phyloP scores from a whole-genome alignment of 2,888 invertebrate genomes.

The Drosophila histrio region DNA sequence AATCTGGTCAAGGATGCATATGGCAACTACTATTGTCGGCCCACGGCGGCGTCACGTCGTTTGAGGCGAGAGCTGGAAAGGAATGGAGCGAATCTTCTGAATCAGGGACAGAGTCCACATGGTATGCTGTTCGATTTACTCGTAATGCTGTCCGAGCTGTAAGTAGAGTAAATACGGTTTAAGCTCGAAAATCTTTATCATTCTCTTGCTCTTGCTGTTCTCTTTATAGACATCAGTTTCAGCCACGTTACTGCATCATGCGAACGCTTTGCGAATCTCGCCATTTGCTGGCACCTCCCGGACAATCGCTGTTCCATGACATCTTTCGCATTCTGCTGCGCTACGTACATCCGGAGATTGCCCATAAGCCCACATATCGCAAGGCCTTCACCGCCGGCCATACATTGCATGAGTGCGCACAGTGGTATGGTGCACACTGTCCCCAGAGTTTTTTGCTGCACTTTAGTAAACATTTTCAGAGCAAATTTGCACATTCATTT shows the following conservation, averaged over 20 bases:
- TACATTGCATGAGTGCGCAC: slow-evolving; percentile 71
- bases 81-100: slow-evolving; percentile 39
- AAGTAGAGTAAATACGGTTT: slow-evolving; percentile 16
- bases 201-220: background rate
- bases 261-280: slow-evolving; percentile 89
- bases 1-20: slow-evolving; percentile 57
- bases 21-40: slow-evolving; percentile 62
- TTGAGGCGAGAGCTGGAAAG: slow-evolving; percentile 49
- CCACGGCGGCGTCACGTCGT: slow-evolving; percentile 36
- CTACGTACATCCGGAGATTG: slow-evolving; percentile 84
- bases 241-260: slow-evolving; percentile 86
- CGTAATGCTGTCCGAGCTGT: slow-evolving; percentile 55
- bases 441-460: slow-evolving; percentile 79
- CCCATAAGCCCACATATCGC: slow-evolving; percentile 60
- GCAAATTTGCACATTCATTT: slow-evolving; percentile 40
- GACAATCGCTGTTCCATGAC: slow-evolving; percentile 88
- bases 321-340: slow-evolving; percentile 87
- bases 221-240: slow-evolving; percentile 68
- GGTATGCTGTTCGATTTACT: slow-evolving; percentile 65
- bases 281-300: slow-evolving; percentile 86
- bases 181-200: background rate
- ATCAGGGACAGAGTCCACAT: slow-evolving; percentile 46
- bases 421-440: slow-evolving; percentile 78
- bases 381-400: slow-evolving; percentile 65
- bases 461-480: slow-evolving; percentile 59